phyloP scores from a whole-genome alignment of 2,888 invertebrate species.

The Chydorus sphaericus region DNA sequence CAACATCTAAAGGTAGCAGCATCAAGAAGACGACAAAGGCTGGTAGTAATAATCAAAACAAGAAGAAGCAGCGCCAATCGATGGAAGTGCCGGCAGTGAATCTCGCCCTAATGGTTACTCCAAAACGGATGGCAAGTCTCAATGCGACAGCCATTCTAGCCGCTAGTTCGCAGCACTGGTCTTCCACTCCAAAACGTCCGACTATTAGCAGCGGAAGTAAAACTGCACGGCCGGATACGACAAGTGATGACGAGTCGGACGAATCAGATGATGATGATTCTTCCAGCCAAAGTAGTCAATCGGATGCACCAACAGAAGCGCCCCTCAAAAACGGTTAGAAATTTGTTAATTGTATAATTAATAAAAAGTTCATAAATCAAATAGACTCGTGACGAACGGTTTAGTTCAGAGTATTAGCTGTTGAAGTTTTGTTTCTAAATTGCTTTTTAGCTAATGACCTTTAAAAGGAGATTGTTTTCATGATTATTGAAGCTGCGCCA shows the following conservation, averaged over 20 bases:
- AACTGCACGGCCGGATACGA: not conserved
- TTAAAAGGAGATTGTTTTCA: too few relatives aligned
- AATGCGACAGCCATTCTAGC: conserved; percentile 82
- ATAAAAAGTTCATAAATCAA: too few relatives aligned
- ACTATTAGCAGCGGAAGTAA: not conserved
- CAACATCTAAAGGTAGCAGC: conserved; percentile 16
- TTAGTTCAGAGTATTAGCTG: too few relatives aligned
- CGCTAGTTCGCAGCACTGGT: conserved; percentile 35
- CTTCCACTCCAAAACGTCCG: not conserved
- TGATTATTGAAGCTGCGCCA: too few relatives aligned
- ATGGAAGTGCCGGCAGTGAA: conserved; percentile 41
- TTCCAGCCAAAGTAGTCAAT: not conserved
- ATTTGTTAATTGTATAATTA: too few relatives aligned
- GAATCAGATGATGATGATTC: too few relatives aligned
- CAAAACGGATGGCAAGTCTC: conserved; percentile 79
- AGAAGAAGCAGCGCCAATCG: conserved; percentile 13
- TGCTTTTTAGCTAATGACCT: too few relatives aligned
- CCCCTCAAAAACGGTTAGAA: too few relatives aligned
- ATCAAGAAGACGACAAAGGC: conserved; percentile 16
- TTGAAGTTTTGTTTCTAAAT: too few relatives aligned
- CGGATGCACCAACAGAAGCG: too few relatives aligned
- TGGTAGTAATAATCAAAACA: conserved; percentile 27
- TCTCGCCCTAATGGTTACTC: conserved; percentile 70
- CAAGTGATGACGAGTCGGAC: not conserved
- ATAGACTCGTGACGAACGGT: too few relatives aligned